Evolutionary conservation across 37 sponge, comb jelly and placozoan genomes (phyloP).

Genomic region (Hormiphora californensis): DNA sequence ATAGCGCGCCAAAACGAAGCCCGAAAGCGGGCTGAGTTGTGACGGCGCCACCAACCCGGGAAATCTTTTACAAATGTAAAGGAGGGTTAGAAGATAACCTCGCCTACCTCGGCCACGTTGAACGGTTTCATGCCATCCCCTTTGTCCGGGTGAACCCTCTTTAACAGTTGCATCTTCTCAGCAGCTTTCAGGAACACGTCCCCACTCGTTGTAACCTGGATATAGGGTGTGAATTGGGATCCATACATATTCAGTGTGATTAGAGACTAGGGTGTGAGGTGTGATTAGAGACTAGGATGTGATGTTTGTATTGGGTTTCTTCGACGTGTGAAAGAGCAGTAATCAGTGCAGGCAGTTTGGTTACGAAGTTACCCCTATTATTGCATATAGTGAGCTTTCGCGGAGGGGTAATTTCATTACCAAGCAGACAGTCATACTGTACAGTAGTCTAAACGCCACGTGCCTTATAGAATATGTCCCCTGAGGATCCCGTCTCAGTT

Average conservation of each 20-base stretch:
- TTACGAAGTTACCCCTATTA: too few species aligned
- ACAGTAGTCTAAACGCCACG: not conserved
- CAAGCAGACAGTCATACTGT: not conserved
- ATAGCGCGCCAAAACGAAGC: too few species aligned
- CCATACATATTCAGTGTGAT: not conserved
- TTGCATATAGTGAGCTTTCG: not conserved
- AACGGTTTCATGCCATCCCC: constrained; percentile 20
- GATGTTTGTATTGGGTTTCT: too few species aligned
- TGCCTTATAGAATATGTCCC: not conserved
- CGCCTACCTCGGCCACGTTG: not conserved
- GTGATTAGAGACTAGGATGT: not conserved
- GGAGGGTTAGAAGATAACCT: too few species aligned
- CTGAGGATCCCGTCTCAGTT: not conserved
- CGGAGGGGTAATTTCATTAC: too few species aligned
- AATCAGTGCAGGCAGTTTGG: too few species aligned
- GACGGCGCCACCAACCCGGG: too few species aligned
- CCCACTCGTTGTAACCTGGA: not conserved
- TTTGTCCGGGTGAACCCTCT: constrained; percentile 10
- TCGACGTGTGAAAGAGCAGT: too few species aligned
- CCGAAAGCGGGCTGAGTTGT: too few species aligned
- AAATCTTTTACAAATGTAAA: too few species aligned
- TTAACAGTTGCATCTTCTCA: not conserved
- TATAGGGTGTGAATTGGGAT: not conserved
- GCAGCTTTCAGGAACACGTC: not conserved
- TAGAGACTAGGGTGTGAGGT: not conserved